Conservation (phyloP, 2,113 vertebrate genomes). For the Zosterops borbonicus region DNA sequence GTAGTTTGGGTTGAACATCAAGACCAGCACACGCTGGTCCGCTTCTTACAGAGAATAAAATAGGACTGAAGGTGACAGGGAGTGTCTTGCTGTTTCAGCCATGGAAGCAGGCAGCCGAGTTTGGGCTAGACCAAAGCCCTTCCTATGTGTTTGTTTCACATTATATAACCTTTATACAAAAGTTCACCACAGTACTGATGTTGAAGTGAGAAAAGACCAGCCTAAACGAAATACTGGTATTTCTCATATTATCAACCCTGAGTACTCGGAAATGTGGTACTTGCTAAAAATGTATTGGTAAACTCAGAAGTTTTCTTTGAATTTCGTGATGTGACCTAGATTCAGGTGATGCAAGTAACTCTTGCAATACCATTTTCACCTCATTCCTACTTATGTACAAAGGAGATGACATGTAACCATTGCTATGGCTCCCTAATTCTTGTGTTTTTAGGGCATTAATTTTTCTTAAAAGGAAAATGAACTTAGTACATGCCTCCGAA, state of each 20-base stretch:
- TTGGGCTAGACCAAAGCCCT: constrained; percentile 3
- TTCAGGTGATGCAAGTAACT: neutral
- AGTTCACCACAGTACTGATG: neutral
- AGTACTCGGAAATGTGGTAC: neutral
- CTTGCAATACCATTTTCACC: neutral
- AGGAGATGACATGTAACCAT: neutral
- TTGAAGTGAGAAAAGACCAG: constrained; percentile 14
- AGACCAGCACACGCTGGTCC: accelerated
- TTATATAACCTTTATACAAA: constrained; percentile 20
- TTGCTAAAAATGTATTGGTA: constrained; percentile 8
- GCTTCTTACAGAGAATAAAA: neutral
- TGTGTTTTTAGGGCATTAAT: neutral
- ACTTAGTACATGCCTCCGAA: neutral
- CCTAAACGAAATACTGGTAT: neutral
- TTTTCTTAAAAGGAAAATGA: neutral
- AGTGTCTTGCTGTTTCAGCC: neutral
- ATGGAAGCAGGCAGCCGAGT: neutral
- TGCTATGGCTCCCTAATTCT: neutral
- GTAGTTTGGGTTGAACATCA: constrained; percentile 23
- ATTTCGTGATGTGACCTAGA: constrained; percentile 34
- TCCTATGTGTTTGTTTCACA: neutral
- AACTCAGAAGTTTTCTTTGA: constrained; percentile 37
- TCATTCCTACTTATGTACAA: neutral
- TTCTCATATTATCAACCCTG: neutral
- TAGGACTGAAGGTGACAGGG: constrained; percentile 24